Evolutionary conservation across 1,140 invertebrate species (phyloP).

Genomic region (Hydropsyche tenuis): DNA sequence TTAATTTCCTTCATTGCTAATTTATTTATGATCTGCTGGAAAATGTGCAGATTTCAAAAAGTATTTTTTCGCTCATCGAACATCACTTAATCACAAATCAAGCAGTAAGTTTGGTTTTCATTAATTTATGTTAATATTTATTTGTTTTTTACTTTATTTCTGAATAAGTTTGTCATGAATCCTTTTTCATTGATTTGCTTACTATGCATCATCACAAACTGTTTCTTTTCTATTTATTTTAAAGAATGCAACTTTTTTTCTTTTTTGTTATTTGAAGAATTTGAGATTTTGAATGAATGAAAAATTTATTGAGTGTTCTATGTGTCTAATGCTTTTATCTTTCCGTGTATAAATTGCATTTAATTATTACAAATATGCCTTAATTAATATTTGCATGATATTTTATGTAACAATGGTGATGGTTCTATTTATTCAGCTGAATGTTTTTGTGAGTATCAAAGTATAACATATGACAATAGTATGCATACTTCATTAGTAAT

Average conservation of each 20-base stretch:
- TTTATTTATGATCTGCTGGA: not conserved
- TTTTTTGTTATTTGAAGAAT: not conserved
- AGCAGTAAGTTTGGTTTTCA: constrained; percentile 40
- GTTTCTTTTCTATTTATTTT: not conserved
- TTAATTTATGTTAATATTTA: constrained; percentile 32
- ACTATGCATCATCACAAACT: not conserved
- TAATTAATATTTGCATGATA: not conserved
- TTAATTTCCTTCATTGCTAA: not conserved
- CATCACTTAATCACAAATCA: constrained; percentile 23
- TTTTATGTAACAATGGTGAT: constrained; percentile 11
- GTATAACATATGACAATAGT: not conserved
- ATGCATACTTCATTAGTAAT: too few species aligned
- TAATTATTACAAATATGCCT: not conserved
- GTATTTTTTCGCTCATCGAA: constrained; percentile 22
- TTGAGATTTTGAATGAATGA: not conserved
- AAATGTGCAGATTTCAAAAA: not conserved
- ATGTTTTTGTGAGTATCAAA: constrained; percentile 4
- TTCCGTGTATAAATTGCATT: not conserved
- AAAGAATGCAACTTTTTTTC: constrained; percentile 9
- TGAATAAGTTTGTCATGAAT: constrained; percentile 19
- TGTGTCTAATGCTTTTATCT: not conserved
- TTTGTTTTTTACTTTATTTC: constrained; percentile 24
- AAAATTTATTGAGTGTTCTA: not conserved
- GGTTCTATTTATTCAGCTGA: not conserved
- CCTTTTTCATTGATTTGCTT: constrained; percentile 20